Percentiles rank a stretch among this genome's conserved stretches.
phyloP scores from a whole-genome alignment of 2,113 vertebrate species.

The Beaufortia kweichowensis region DNA sequence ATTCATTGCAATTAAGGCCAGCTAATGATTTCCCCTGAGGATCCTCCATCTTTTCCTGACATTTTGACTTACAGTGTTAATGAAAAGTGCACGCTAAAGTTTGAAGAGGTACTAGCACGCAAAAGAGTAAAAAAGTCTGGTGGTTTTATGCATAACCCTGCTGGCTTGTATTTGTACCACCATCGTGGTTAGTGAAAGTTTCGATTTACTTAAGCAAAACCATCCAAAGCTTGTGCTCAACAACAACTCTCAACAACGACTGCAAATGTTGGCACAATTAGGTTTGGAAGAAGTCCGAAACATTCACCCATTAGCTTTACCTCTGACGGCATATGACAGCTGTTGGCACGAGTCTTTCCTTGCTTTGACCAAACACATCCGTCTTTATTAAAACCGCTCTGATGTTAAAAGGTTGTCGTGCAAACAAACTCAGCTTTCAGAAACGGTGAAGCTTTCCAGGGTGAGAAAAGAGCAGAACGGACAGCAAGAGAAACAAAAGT shows the following conservation, averaged over 20 bases:
- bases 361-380: constrained; percentile 3
- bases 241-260: constrained; percentile 17
- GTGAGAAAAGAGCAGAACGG: constrained; percentile 7
- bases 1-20: constrained; percentile 2
- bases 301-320: neutral
- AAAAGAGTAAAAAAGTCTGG: neutral
- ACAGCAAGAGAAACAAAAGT: constrained; percentile 41
- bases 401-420: constrained; percentile 39
- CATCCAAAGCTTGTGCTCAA: constrained; percentile 6
- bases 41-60: neutral
- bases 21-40: neutral
- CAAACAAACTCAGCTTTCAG: constrained; percentile 39
- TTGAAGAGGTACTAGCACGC: too few relatives aligned
- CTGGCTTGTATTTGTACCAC: constrained; percentile 14
- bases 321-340: constrained; percentile 42
- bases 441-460: constrained; percentile 26
- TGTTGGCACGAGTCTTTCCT: constrained; percentile 34
- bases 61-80: neutral
- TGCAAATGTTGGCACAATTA: constrained; percentile 40
- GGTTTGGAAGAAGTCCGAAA: constrained; percentile 42
- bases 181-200: constrained; percentile 16
- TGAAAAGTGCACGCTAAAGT: neutral
- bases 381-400: constrained; percentile 8
- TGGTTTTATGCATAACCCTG: neutral
- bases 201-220: neutral